Evolutionary conservation across 2,797 vertebrate species (phyloP).

Genomic region (Cyclopterus lumpus): DNA sequence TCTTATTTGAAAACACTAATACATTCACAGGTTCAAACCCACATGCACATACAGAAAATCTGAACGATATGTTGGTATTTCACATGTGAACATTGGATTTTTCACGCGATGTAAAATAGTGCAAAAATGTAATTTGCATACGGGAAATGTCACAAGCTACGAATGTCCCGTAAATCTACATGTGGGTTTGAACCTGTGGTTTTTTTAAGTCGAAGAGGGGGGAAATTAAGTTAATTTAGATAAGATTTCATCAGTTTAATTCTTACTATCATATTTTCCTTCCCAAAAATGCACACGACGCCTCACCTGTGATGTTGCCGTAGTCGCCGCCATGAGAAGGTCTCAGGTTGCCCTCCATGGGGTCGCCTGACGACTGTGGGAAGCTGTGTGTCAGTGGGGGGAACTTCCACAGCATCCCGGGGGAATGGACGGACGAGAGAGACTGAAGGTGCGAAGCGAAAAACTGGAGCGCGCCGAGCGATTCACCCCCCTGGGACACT

Average conservation of each 20-base stretch:
- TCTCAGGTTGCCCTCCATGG: slow-evolving; percentile 45
- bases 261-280: background rate
- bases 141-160: slow-evolving; percentile 37
- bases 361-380: slow-evolving; percentile 55
- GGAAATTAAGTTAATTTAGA: slow-evolving; percentile 3
- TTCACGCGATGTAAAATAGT: slow-evolving; percentile 1
- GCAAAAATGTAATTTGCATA: slow-evolving; percentile 54
- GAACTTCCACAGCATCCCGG: slow-evolving; percentile 71
- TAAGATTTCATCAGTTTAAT: background rate
- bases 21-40: slow-evolving; percentile 18
- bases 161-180: slow-evolving; percentile 58
- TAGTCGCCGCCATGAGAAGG: slow-evolving; percentile 45
- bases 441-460: slow-evolving; percentile 68
- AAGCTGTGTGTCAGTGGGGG: slow-evolving; percentile 65
- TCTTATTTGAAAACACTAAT: background rate
- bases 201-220: background rate
- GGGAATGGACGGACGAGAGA: slow-evolving; percentile 52
- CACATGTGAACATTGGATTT: background rate
- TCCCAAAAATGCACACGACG: background rate
- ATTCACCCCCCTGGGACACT: slow-evolving; percentile 56
- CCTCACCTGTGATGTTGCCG: slow-evolving; percentile 48
- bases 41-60: background rate
- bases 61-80: fast-evolving
- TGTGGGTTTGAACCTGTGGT: slow-evolving; percentile 50
- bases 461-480: slow-evolving; percentile 65